A percentile compares a stretch with the other conserved stretches of the same genome.
These are phyloP conservation scores for Trypoxylus dichotomus DNA, from an alignment of 1,140 invertebrate genomes.

Conservation along the genomic window DNA sequence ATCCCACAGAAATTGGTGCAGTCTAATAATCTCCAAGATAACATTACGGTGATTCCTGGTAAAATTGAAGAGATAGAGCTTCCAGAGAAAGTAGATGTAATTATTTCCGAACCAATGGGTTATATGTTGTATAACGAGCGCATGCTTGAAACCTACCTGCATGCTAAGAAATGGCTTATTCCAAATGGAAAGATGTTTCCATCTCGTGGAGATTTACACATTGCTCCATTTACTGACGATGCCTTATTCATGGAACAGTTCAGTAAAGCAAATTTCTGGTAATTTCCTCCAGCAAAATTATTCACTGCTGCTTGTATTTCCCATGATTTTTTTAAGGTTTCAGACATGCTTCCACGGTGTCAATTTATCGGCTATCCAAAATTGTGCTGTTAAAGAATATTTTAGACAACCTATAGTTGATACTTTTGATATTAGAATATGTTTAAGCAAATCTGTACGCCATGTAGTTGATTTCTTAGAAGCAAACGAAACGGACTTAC, in stretches of 20 bases:
- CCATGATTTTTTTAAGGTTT: constrained; percentile 59
- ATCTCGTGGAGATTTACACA: constrained; percentile 91
- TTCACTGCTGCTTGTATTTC: background rate
- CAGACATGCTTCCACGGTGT: constrained; percentile 98
- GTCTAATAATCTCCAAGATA: constrained; percentile 84
- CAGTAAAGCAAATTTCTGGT: constrained; percentile 99
- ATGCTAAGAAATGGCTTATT: constrained; percentile 97
- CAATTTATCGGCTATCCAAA: constrained; percentile 86
- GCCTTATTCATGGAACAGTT: constrained; percentile 97
- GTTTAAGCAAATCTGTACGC: constrained; percentile 91
- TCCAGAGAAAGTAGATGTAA: constrained; percentile 94
- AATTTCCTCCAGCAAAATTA: constrained; percentile 9
- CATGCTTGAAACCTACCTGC: constrained; percentile 98
- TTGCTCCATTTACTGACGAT: constrained; percentile 99
- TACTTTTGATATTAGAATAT: constrained; percentile 98
- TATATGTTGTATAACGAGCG: constrained; percentile 99
- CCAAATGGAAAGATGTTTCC: constrained; percentile 96
- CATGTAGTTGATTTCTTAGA: constrained; percentile 95
- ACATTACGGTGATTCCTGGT: constrained; percentile 91
- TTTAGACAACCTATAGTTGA: constrained; percentile 99
- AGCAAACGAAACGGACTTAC: constrained; percentile 92
- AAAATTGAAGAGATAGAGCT: constrained; percentile 98
- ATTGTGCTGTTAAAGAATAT: constrained; percentile 95
- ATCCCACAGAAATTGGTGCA: constrained; percentile 75
- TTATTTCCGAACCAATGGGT: constrained; percentile 99